Percentiles rank a stretch among this genome's conserved stretches.
Evolutionary conservation across 2,113 vertebrate species (phyloP).

Genomic region (Brienomyrus longianalis): DNA sequence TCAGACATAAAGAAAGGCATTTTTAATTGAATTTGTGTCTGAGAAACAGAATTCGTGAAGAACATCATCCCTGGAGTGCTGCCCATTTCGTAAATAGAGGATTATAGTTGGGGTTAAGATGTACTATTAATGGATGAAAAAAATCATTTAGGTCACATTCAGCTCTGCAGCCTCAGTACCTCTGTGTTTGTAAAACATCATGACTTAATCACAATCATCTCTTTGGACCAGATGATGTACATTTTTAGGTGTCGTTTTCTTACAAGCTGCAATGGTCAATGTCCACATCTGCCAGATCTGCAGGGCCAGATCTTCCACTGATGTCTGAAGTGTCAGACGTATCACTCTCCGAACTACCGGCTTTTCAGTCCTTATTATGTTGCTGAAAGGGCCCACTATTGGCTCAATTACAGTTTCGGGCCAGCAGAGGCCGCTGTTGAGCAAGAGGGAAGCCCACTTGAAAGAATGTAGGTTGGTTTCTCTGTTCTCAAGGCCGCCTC

Average conservation of each 20-base stretch:
- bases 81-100: neutral
- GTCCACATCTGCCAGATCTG: neutral
- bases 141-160: neutral
- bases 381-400: neutral
- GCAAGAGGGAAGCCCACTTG: neutral
- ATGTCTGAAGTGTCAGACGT: no score
- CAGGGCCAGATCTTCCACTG: neutral
- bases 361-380: neutral
- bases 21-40: neutral
- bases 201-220: neutral
- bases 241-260: neutral
- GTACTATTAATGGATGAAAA: neutral
- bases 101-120: neutral
- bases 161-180: neutral
- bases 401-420: neutral
- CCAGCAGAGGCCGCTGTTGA: neutral
- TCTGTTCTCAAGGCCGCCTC: neutral
- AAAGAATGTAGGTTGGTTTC: neutral
- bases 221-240: neutral
- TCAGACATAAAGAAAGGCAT: constrained; percentile 2
- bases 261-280: neutral
- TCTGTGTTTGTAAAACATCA: neutral
- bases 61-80: neutral
- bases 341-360: neutral
- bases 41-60: neutral